Base-by-base conservation (phyloP, 2,888 invertebrate genomes). In the Drepana falcataria region DNA sequence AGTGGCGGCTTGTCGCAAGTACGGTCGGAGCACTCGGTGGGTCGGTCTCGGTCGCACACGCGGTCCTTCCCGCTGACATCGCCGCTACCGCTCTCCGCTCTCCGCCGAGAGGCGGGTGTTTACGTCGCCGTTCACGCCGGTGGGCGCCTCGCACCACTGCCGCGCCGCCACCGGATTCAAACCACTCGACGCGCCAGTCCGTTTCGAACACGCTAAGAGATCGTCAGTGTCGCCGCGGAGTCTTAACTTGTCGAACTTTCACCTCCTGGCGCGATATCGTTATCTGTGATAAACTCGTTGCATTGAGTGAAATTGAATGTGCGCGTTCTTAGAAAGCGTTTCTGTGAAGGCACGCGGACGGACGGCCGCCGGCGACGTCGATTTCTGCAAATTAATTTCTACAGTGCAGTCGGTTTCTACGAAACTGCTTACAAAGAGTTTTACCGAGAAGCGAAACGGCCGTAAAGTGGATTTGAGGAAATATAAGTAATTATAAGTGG, bases 311-410 rank as follows among this genome's bases (percentile, higher is more conserved):
- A 91, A 88, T 84, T 89, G 83, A 85, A 88, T 87, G 87, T 87
- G 82, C 78, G 77, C 75, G 76, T 81, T 85, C 83, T 80, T 82
- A 83, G 88, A 87, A 87, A 79, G 78, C 77, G 79, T 81, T 81
- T 81, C 79, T 80, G 79, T 77, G 63, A 73, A 81, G 79, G 73
- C 75, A 79, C 80, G 79, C 81, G 82, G 79, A 75, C 81, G 72
- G 67, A 72, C 80, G 68, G 73, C 77, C 75, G 77, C 73, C 74
- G 65, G 73, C 79, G 75, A 71, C 77, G 79, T 77, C 77, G 77
- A 78, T 83, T 88, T 84, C 88, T 83, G 87, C 87, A 85, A 90
- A 89, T 83, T 87, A 87, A 86, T 89, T 89, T 89, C 89, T 88
- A 86, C 85, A 75, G 82, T 83, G 83, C 79, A 74, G 79, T 80